Base-by-base conservation (phyloP, 2,113 vertebrate genomes). In the Perca schrenkii region DNA sequence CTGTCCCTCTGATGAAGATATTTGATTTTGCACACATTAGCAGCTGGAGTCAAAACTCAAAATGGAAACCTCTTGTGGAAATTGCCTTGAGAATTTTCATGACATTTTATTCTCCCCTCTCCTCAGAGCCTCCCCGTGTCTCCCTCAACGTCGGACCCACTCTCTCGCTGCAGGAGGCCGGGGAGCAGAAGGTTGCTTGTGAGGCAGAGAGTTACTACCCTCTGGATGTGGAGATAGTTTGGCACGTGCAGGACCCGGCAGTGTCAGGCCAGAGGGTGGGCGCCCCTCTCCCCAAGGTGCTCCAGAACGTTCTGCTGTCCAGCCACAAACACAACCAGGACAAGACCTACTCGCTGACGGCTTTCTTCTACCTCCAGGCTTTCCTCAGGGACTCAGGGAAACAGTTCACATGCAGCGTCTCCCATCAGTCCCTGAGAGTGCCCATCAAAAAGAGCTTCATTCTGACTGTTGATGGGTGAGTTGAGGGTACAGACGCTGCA, bases 401-500 rank as follows among this genome's bases (percentile, higher is more conserved):
- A 10, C 86, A 74, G 43, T 96, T 93, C 71, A 94, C 91, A 0
- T 96, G 96, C 89, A 87, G 73, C 1, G 96, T 96, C 14, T 93
- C 93, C 6, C 96, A 96, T 57, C 22, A 15, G 52, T 91, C 95
- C 3, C 90, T 96, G 40, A 92, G 79, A 13, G 21, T 83, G 25
- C 92, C 96, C 31, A 86, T 96, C 82, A 94, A 86, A 46, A 96
- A 95, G 70, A 94, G 88, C 57, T 93, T 96, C 82, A 85, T 73
- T 1, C 84, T 96, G 50, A 83, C 28, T 4, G 95, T 96, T 7
- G 79, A 88, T n/a, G 88, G 96, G 92, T 94, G 62, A 85, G 81
- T 5, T 17, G 1, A 28, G 4, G 12, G 6, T 1, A 31, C n/a
- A 25, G 40, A 43, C 10, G 10, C 40, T 43, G 40, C 8, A 40